A percentile compares a stretch with the other conserved stretches of the same genome.
Conservation (phyloP, 1,140 invertebrate species). For the Penaeus vannamei region DNA sequence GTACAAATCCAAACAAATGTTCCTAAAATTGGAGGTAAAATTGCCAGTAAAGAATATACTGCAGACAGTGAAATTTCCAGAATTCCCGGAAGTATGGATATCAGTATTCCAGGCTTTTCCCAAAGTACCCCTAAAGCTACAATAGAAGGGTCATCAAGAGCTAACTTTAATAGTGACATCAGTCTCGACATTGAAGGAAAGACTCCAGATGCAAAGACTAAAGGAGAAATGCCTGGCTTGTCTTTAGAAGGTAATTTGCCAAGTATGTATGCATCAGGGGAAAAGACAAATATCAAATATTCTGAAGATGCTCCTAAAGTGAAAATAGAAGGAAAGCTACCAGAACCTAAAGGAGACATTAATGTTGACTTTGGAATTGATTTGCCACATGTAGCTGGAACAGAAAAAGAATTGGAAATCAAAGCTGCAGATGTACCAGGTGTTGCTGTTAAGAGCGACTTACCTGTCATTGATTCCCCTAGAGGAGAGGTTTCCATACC, state of each 20-base stretch:
- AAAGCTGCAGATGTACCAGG: background rate
- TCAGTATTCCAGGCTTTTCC: too few relatives aligned
- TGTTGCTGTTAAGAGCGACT: background rate
- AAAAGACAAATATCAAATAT: slow-evolving; percentile 1
- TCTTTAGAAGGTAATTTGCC: slow-evolving; percentile 31
- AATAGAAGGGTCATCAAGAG: too few relatives aligned
- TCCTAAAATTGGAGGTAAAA: background rate
- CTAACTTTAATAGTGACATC: too few relatives aligned
- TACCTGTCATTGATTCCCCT: background rate
- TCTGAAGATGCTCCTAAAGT: background rate
- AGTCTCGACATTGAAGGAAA: background rate
- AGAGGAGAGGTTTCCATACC: slow-evolving; percentile 5
- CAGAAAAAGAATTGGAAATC: slow-evolving; percentile 20
- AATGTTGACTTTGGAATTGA: slow-evolving; percentile 8
- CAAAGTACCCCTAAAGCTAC: too few relatives aligned
- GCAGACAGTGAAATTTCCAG: background rate
- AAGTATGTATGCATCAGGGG: slow-evolving; percentile 23
- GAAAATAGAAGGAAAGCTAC: slow-evolving; percentile 8
- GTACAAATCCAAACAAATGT: too few relatives aligned
- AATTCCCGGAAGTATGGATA: background rate
- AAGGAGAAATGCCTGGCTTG: slow-evolving; percentile 34
- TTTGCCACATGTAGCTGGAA: background rate
- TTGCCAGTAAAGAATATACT: background rate
- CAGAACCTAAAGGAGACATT: background rate
- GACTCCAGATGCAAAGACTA: background rate